A percentile compares a stretch with the other conserved stretches of the same genome.
phyloP scores from a whole-genome alignment of 2,888 invertebrate genomes.

The Theretra japonica region DNA sequence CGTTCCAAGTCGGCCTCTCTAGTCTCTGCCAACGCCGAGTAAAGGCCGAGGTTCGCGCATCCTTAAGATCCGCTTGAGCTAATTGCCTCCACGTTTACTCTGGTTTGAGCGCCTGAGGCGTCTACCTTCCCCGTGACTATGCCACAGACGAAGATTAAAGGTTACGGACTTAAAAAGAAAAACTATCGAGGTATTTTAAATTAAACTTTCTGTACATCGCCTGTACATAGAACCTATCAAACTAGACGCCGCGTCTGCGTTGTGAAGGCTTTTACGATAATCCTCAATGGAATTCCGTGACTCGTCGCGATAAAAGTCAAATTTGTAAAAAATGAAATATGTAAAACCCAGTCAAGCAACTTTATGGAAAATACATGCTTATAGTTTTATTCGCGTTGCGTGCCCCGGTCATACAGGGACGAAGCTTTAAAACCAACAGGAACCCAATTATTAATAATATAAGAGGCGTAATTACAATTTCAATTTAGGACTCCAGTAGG shows the following conservation, averaged over 20 bases:
- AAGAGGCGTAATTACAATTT: not conserved
- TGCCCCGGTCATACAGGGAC: not conserved
- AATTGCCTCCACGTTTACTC: slow-evolving; percentile 14
- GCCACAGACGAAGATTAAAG: not conserved
- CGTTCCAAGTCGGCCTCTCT: not conserved
- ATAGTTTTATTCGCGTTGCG: slow-evolving; percentile 5
- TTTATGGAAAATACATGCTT: not conserved
- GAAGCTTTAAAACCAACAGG: not conserved
- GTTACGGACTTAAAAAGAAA: not conserved
- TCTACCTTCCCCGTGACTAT: not conserved
- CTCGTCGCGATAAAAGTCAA: slow-evolving; percentile 21
- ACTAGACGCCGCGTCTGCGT: not conserved
- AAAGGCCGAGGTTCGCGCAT: not conserved
- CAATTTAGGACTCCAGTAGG: not conserved
- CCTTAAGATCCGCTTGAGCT: slow-evolving; percentile 17
- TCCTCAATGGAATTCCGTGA: slow-evolving; percentile 22
- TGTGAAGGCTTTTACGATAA: not conserved
- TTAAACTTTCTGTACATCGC: not conserved
- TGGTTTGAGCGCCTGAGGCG: slow-evolving; percentile 4
- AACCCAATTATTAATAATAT: not conserved
- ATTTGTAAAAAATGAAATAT: slow-evolving; percentile 9
- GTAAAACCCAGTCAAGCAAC: slow-evolving; percentile 11
- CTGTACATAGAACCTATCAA: slow-evolving; percentile 1
- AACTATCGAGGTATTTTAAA: not conserved
- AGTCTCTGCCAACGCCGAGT: not conserved